Percentiles rank a stretch among this genome's conserved stretches.
Evolutionary conservation across 2,113 vertebrate genomes (phyloP).

Genomic region (Thoracochromis brauschi): DNA sequence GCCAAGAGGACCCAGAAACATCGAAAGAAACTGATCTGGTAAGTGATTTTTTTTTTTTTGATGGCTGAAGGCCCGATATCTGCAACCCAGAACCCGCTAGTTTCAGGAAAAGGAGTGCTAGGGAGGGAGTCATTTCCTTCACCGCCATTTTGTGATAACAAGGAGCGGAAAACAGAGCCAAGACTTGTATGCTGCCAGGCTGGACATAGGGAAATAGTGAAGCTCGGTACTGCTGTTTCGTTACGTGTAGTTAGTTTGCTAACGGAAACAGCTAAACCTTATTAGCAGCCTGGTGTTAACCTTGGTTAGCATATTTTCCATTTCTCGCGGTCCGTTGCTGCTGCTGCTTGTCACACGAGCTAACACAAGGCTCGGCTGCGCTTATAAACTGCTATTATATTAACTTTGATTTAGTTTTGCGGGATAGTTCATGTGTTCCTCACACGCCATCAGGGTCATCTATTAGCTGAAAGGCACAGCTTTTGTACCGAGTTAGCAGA

Average conservation of each 20-base stretch:
- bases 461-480: fast-evolving
- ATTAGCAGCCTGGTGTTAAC: not conserved
- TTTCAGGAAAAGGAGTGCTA: conserved; percentile 62
- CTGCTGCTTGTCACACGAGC: not conserved
- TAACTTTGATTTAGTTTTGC: not conserved
- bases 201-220: not conserved
- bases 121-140: conserved; percentile 75
- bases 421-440: fast-evolving
- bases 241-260: not conserved
- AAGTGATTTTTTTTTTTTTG: conserved; percentile 27
- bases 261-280: not conserved
- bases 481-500: not conserved
- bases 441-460: fast-evolving
- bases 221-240: not conserved
- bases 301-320: not conserved
- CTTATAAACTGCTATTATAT: not conserved
- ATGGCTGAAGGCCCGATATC: conserved; percentile 1
- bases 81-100: conserved; percentile 46
- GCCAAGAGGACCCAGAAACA: not conserved
- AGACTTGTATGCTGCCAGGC: conserved; percentile 8
- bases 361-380: not conserved
- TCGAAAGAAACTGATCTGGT: conserved; percentile 50
- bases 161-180: conserved; percentile 60
- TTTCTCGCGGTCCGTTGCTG: not conserved
- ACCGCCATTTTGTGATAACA: conserved; percentile 80